phyloP scores from a whole-genome alignment of 2,113 vertebrate species.

The Myrmecophaga tridactyla region DNA sequence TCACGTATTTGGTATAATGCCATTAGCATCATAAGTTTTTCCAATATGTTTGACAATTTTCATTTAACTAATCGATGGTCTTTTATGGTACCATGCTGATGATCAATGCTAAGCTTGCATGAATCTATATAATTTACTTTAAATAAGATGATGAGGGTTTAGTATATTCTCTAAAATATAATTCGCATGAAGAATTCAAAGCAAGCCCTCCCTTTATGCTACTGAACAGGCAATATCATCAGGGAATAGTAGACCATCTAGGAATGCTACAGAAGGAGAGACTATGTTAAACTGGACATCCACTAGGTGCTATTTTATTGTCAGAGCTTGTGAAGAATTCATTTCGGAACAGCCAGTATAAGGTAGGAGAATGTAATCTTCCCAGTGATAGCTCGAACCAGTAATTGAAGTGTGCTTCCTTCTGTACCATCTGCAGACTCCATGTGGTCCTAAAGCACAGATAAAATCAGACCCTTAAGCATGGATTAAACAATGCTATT shows the following conservation, averaged over 20 bases:
- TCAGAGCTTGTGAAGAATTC: neutral
- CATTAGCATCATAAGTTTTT: neutral
- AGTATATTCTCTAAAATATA: neutral
- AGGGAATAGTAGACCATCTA: neutral
- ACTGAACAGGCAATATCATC: neutral
- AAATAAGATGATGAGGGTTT: neutral
- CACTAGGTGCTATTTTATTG: neutral
- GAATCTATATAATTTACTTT: neutral
- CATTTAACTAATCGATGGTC: neutral
- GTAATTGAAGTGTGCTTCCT: neutral
- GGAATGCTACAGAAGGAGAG: neutral
- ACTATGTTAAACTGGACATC: neutral
- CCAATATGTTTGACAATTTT: neutral
- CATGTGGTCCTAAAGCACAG: neutral
- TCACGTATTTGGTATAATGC: neutral
- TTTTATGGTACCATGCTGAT: neutral
- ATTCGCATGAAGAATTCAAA: neutral
- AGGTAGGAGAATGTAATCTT: neutral
- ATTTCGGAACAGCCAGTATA: neutral
- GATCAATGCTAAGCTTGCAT: neutral
- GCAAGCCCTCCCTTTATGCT: neutral
- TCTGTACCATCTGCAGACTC: constrained; percentile 29
- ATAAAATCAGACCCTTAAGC: constrained; percentile 33
- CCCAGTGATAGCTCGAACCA: neutral
- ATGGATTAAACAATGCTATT: neutral